Percentiles rank a stretch among this genome's conserved stretches.
phyloP scores from a whole-genome alignment of 2,888 invertebrate genomes.

The Tenthredo scrophulariae region DNA sequence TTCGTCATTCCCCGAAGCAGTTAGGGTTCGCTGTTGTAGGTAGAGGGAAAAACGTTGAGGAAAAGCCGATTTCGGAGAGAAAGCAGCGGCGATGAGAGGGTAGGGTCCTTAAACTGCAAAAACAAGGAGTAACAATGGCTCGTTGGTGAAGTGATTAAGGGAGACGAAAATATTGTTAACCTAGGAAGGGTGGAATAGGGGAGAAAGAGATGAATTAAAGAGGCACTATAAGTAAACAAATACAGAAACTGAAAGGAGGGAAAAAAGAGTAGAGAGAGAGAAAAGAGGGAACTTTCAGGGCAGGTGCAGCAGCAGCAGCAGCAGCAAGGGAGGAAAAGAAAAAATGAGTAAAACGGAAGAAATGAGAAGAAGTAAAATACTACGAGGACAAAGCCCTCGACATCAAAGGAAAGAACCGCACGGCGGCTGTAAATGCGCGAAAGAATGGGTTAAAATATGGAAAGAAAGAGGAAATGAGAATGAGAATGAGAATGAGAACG shows the following conservation, averaged over 20 bases:
- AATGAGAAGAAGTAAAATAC: conserved; percentile 56
- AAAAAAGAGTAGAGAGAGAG: conserved; percentile 54
- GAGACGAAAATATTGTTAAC: conserved; percentile 30
- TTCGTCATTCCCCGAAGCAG: not conserved
- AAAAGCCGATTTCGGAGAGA: conserved; percentile 9
- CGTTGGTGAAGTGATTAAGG: conserved; percentile 40
- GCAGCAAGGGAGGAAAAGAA: conserved; percentile 9
- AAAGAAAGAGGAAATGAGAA: conserved; percentile 34
- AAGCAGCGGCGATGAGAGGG: not conserved
- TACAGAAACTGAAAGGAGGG: conserved; percentile 49
- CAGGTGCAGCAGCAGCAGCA: not conserved
- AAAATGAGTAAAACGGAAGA: conserved; percentile 50
- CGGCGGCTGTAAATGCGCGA: conserved; percentile 43
- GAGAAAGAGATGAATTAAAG: conserved; percentile 51
- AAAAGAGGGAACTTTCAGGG: conserved; percentile 11
- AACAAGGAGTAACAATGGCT: conserved; percentile 30
- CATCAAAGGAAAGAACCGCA: conserved; percentile 55
- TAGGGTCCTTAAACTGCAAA: conserved; percentile 37
- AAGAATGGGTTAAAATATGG: conserved; percentile 52
- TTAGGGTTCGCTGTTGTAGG: not conserved
- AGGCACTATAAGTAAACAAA: conserved; percentile 21
- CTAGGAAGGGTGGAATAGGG: conserved; percentile 17
- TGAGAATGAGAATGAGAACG: no score
- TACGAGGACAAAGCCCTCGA: conserved; percentile 63
- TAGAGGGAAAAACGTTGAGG: not conserved